phyloP scores from a whole-genome alignment of 92 coral and sea anemone species.

The Palythoa grandis region DNA sequence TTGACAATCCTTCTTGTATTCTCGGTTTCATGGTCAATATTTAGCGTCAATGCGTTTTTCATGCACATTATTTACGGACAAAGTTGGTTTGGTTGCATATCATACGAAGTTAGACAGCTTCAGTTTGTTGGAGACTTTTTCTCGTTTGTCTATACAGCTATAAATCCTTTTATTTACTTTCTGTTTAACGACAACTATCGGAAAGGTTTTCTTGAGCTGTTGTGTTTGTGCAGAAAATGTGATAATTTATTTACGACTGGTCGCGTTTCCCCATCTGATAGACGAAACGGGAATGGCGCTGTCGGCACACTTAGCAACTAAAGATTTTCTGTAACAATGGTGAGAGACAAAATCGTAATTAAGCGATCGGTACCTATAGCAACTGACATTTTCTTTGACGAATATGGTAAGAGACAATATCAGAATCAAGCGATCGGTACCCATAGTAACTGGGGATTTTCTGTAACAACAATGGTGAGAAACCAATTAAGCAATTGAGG shows the following conservation, averaged over 20 bases:
- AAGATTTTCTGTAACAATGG: too few relatives aligned
- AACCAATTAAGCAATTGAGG: too few relatives aligned
- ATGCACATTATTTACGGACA: background rate
- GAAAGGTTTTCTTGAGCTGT: background rate
- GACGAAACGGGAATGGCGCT: background rate
- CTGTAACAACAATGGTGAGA: too few relatives aligned
- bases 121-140: background rate
- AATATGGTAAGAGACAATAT: too few relatives aligned
- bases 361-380: too few relatives aligned
- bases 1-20: background rate
- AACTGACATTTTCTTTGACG: too few relatives aligned
- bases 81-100: background rate
- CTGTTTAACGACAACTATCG: background rate
- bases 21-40: background rate
- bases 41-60: background rate
- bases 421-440: too few relatives aligned
- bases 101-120: background rate
- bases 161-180: slow-evolving; percentile 5
- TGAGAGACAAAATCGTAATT: too few relatives aligned
- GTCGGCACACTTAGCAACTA: background rate
- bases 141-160: background rate
- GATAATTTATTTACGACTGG: background rate
- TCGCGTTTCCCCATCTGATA: background rate
- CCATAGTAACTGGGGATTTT: too few relatives aligned
- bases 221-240: background rate